phyloP scores from a whole-genome alignment of 2,113 vertebrate species.

The Ovis canadensis region DNA sequence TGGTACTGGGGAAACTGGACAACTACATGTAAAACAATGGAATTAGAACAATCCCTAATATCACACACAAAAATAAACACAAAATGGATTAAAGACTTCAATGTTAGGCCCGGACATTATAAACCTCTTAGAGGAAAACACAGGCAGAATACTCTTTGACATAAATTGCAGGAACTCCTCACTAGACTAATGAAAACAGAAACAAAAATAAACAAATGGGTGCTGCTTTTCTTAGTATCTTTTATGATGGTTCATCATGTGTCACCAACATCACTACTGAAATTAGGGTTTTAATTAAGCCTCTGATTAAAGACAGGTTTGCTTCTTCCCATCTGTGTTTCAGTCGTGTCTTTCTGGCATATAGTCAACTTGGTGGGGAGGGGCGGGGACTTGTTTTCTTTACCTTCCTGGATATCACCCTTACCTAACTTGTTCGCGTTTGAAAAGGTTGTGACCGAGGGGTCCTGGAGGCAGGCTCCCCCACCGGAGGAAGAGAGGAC shows the following conservation, averaged over 20 bases:
- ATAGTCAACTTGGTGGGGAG: neutral
- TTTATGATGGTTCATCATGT: neutral
- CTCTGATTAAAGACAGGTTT: neutral
- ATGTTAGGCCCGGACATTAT: neutral
- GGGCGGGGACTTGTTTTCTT: neutral
- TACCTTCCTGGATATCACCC: slow-evolving; percentile 1
- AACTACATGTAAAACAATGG: neutral
- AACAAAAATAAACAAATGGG: neutral
- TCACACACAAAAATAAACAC: neutral
- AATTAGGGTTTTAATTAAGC: neutral
- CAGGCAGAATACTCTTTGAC: neutral
- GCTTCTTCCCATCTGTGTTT: neutral
- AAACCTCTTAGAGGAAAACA: neutral
- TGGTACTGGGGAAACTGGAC: neutral
- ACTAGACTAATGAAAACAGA: neutral
- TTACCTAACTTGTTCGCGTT: slow-evolving; percentile 83
- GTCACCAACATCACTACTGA: neutral
- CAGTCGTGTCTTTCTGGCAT: neutral
- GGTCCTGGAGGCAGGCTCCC: slow-evolving; percentile 76
- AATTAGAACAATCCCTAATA: neutral
- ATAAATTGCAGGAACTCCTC: neutral
- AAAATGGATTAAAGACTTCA: neutral
- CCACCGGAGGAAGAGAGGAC: slow-evolving; percentile 79
- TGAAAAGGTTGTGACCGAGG: slow-evolving; percentile 84
- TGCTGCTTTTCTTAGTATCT: neutral